Conservation (phyloP, 2,888 invertebrate species). For the Spisula subtruncata region DNA sequence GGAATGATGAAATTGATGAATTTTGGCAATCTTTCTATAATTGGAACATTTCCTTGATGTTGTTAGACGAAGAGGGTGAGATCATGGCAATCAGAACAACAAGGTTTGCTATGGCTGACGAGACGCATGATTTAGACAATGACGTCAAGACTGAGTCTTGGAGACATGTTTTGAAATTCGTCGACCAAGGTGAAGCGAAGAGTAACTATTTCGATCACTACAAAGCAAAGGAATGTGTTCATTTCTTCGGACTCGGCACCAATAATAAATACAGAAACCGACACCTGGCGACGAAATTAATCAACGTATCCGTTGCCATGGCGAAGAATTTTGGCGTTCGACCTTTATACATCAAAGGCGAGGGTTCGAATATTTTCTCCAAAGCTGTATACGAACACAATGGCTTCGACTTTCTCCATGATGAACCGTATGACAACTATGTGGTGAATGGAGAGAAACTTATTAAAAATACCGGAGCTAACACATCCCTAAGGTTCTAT, state of each 20-base stretch:
- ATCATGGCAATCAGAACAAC: slow-evolving; percentile 18
- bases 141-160: neutral
- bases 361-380: slow-evolving; percentile 29
- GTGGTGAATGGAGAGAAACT: neutral
- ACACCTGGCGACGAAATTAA: slow-evolving; percentile 10
- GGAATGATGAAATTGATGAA: slow-evolving; percentile 27
- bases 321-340: slow-evolving; percentile 16
- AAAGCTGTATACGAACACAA: slow-evolving; percentile 24
- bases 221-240: slow-evolving; percentile 22
- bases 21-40: slow-evolving; percentile 17
- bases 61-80: neutral
- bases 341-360: slow-evolving; percentile 27
- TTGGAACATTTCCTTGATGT: neutral
- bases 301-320: slow-evolving; percentile 11
- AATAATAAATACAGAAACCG: slow-evolving; percentile 6
- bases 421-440: slow-evolving; percentile 20
- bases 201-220: slow-evolving; percentile 20
- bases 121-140: neutral
- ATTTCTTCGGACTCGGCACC: slow-evolving; percentile 26
- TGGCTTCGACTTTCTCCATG: slow-evolving; percentile 14
- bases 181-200: neutral
- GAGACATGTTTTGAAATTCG: neutral
- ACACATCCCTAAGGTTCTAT: slow-evolving; percentile 18
- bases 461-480: slow-evolving; percentile 19
- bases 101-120: neutral